Conservation (phyloP, 2,888 invertebrate genomes). For the Cantharis lateralis region DNA sequence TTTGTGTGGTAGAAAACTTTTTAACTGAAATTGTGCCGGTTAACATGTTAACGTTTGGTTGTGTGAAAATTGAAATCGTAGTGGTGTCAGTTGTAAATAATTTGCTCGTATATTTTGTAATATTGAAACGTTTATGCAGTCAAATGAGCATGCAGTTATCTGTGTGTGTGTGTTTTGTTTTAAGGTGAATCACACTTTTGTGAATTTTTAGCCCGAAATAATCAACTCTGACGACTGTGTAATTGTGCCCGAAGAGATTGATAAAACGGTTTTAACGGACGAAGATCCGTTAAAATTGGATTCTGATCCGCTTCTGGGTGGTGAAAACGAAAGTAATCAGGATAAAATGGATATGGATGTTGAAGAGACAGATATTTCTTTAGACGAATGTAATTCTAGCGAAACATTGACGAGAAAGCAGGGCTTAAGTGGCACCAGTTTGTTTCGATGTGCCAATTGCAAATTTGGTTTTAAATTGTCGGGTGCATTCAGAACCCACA, state of each 20-base stretch:
- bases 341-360: not conserved
- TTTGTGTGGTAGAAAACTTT: not conserved
- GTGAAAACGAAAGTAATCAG: not conserved
- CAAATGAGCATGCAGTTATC: not conserved
- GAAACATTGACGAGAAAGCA: not conserved
- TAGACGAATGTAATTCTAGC: not conserved
- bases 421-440: constrained; percentile 52
- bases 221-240: not conserved
- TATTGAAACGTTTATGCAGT: not conserved
- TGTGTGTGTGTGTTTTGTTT: not conserved
- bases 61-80: not conserved
- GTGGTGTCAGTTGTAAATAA: not conserved
- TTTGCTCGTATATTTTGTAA: not conserved
- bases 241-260: not conserved
- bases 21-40: not conserved
- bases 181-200: not conserved
- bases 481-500: constrained; percentile 53
- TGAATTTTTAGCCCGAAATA: not conserved
- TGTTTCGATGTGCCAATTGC: constrained; percentile 62
- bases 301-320: not conserved
- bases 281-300: not conserved
- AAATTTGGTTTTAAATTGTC: constrained; percentile 48
- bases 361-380: not conserved
- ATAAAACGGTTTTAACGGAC: not conserved
- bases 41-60: not conserved